Base-by-base conservation (phyloP, 30 jellyfish, hydroid and myxozoan species). In the Cassiopea andromeda region DNA sequence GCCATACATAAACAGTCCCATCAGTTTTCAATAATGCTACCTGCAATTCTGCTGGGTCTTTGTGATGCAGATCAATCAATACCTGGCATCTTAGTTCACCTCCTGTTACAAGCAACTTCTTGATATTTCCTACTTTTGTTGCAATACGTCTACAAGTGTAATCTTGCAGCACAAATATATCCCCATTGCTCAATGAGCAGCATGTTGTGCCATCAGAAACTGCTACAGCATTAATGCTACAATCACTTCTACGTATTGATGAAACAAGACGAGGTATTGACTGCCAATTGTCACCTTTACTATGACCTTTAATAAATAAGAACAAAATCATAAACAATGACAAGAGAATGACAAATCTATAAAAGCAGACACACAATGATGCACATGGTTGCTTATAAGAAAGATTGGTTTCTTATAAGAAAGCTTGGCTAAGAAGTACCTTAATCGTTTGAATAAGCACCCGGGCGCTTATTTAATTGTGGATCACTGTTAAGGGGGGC, bases 161-260 rank as follows among this genome's bases (percentile, higher is more conserved):
- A 77, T 94, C 94, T 54, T 90, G 94, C 68, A 94, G 82, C 19
- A 94, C 8, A 75, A 66, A 94, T 1, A 94, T 54, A 64, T 94
- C 98, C 5, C 97, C 97, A 94, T 94, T 90, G 45, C 80, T 61
- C 94, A 90, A 7, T 7, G 78, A 49, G 68, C 98, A 94, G 68
- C 89, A 46, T 1, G 98, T 89, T 45, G 97, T 97, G 1, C 97
- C 98, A 86, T 94, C 98, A 59, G 97, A 90, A 12, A 90, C 98
- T 12, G 88, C 91, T 1, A 94, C 98, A 46, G 46, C 69, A 18
- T 66, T 69, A 48, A 94, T 90, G 19, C 61, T 69, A 58, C 49
- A 44, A 9, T 88, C 97, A 15, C 85, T 93, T 50, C 80, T 78
- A 18, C 45, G 49, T 67, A 93, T 60, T 49, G 48, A 69, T 4